Percentiles rank a stretch among this genome's conserved stretches.
phyloP scores from a whole-genome alignment of 2,888 invertebrate genomes.

The Deroplatys truncata region DNA sequence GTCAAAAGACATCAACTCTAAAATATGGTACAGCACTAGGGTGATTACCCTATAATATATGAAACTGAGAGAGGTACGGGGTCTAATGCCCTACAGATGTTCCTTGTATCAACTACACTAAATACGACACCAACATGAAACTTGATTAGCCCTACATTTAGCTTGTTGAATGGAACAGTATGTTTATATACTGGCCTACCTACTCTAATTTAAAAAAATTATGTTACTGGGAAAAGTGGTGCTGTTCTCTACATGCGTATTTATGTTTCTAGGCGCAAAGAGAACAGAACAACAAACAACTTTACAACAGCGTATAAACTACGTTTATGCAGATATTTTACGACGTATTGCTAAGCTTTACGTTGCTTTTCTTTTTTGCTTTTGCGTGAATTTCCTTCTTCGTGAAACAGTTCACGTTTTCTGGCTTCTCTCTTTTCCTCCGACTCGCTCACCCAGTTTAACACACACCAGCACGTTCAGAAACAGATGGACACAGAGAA shows the following conservation, averaged over 20 bases:
- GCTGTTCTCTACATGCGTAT: not conserved
- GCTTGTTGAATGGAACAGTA: not conserved
- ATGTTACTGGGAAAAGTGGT: not conserved
- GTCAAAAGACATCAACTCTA: not conserved
- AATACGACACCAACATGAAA: not conserved
- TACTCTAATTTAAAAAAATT: not conserved
- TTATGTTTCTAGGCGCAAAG: not conserved
- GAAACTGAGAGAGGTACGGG: not conserved
- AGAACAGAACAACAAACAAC: not conserved
- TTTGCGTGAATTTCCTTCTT: not conserved
- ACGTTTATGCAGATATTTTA: not conserved
- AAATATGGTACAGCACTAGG: not conserved
- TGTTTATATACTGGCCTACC: not conserved
- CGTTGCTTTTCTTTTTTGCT: not conserved
- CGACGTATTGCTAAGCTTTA: not conserved
- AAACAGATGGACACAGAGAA: not conserved
- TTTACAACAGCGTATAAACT: not conserved
- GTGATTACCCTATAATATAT: not conserved
- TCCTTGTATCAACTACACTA: not conserved
- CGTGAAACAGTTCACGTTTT: not conserved
- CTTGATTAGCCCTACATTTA: not conserved
- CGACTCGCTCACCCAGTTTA: not conserved
- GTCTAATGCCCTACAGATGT: not conserved
- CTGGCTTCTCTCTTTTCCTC: not conserved
- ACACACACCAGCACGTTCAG: not conserved